Percentiles rank a stretch among this genome's conserved stretches.
These are phyloP conservation scores for Linnaemya vulpina DNA, from an alignment of 2,888 invertebrate species.

Conservation along the genomic window DNA sequence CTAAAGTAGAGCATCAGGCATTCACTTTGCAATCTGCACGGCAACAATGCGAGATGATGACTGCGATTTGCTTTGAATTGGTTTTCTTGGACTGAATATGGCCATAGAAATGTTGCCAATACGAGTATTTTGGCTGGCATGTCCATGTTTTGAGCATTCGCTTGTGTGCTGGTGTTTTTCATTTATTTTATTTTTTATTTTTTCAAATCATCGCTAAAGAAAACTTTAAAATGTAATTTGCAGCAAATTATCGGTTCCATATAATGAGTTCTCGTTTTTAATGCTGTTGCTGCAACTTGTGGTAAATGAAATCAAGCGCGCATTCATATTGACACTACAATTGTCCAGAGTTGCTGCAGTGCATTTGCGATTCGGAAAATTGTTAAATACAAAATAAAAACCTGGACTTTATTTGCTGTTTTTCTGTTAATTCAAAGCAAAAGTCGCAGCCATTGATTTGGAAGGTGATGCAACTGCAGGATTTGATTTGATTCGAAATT, in stretches of 20 bases:
- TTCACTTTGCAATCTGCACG: conserved; percentile 55
- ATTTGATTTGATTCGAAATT: conserved; percentile 51
- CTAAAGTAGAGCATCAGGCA: conserved; percentile 66
- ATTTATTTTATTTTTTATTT: no score
- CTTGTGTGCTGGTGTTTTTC: conserved; percentile 38
- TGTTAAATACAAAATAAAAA: conserved; percentile 29
- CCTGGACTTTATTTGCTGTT: background rate
- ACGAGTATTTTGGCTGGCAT: conserved; percentile 50
- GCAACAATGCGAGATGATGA: conserved; percentile 26
- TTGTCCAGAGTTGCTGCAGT: conserved; percentile 9
- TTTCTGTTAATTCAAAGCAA: background rate
- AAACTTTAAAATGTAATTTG: conserved; percentile 67
- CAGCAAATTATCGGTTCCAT: conserved; percentile 69
- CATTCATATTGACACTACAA: conserved; percentile 11
- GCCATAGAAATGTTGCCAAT: conserved; percentile 60
- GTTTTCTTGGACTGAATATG: conserved; percentile 49
- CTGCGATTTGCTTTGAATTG: conserved; percentile 45
- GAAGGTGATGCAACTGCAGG: conserved; percentile 36
- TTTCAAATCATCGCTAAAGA: conserved; percentile 46
- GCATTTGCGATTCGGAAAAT: background rate
- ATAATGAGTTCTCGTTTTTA: conserved; percentile 61
- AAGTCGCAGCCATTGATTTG: conserved; percentile 27
- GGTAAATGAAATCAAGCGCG: conserved; percentile 15
- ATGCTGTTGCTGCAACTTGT: conserved; percentile 38
- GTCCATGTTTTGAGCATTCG: conserved; percentile 23